Base-by-base conservation (phyloP, 2,113 vertebrate genomes). In the Ancistrus triradiatus region DNA sequence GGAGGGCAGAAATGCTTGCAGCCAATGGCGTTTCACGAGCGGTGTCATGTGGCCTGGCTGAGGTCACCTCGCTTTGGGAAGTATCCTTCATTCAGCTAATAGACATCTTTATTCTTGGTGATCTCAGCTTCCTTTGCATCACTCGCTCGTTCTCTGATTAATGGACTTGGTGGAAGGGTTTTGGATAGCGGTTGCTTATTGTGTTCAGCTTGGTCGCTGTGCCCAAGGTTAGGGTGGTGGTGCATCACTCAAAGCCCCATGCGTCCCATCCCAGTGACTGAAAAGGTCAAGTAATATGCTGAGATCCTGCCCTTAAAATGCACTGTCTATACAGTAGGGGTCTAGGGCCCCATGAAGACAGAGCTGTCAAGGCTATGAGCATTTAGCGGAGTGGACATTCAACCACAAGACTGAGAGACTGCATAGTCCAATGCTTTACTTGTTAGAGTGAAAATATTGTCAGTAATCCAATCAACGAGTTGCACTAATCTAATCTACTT, bases 31-130 rank as follows among this genome's bases (percentile, higher is more conserved):
- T 25, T 50, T 44, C 70, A 61, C 62, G 43, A 35, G 49, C 33
- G 56, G 52, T 13, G 70, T 59, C 75, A 76, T 27, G 49, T 69
- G 79, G 73, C 38, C 14, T 21, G 24, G 13, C 62, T 47, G 71
- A 77, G 78, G 77, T 82, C 77, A 72, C 73, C 68, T 60, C 70
- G 51, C 61, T 72, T 75, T 52, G 5, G 22, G 28, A 51, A 65
- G 70, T 57, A 81, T 81, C 63, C 80, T 63, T 80, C 79, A 80
- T 70, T 73, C 74, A 60, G 74, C 67, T 80, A 83, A 81, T 78
- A 80, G 72, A 81, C 59, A 75, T 64, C 76, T 76, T 81, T 78
- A 81, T 84, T 71, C 76, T 61, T 53, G 70, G 68, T 75, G 82
- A 76, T 77, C 49, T 69, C 58, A 73, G 74, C 59, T 69, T 59